A percentile compares a stretch with the other conserved stretches of the same genome.
Conservation (phyloP, 2,113 vertebrate genomes). For the Oreotragus oreotragus region DNA sequence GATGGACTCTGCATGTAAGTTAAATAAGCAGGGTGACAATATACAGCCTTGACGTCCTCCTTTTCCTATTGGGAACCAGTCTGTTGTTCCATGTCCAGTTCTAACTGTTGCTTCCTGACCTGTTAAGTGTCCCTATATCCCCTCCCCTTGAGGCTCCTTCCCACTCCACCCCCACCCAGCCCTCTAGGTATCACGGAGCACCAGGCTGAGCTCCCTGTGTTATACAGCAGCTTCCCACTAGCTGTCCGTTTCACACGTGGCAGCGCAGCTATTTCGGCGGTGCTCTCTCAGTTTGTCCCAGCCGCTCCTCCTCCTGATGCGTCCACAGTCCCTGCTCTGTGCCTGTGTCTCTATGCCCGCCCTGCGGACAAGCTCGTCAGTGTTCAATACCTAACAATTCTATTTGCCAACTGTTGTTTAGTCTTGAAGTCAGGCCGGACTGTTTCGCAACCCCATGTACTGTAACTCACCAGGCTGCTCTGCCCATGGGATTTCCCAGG, state of each 20-base stretch:
- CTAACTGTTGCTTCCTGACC: not conserved
- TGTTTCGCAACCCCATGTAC: not conserved
- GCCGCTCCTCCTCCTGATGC: not conserved
- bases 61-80: not conserved
- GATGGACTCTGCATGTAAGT: not conserved
- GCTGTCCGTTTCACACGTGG: rapidly evolving
- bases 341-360: not conserved
- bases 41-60: not conserved
- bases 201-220: not conserved
- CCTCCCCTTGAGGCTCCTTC: not conserved
- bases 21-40: not conserved
- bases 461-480: not conserved
- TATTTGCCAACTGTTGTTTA: not conserved
- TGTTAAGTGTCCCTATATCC: not conserved
- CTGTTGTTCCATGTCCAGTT: not conserved
- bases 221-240: rapidly evolving
- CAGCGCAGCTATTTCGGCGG: rapidly evolving
- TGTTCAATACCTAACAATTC: not conserved
- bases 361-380: not conserved
- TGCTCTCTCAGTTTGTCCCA: rapidly evolving
- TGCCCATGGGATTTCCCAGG: not conserved
- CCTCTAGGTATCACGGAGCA: not conserved
- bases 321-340: not conserved
- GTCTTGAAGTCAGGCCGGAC: not conserved
- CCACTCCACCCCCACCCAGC: not conserved